These are phyloP conservation scores for Syrrhaptes paradoxus DNA, from an alignment of 2,113 vertebrate genomes.

Conservation along the genomic window DNA sequence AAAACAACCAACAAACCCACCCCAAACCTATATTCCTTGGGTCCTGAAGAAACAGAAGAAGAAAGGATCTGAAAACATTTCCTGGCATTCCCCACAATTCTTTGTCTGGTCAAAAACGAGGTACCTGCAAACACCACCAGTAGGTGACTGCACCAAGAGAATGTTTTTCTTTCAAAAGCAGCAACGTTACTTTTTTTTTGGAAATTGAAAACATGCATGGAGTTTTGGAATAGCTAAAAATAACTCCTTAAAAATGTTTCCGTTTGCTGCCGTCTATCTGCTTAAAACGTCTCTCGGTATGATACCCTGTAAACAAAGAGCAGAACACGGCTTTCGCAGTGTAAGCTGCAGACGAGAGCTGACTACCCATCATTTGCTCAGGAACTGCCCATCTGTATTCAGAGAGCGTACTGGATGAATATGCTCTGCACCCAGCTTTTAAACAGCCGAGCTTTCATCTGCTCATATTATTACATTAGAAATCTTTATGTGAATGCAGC, in stretches of 20 bases:
- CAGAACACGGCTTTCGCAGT: neutral
- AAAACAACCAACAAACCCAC: neutral
- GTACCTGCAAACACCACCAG: neutral
- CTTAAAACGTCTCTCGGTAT: neutral
- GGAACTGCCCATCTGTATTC: conserved; percentile 22
- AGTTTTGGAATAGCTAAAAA: neutral
- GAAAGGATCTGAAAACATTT: neutral
- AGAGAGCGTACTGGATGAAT: neutral
- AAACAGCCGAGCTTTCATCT: conserved; percentile 40
- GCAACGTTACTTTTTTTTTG: neutral
- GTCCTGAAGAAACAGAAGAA: neutral
- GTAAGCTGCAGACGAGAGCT: neutral
- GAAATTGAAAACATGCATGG: fast-evolving
- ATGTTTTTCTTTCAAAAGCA: neutral
- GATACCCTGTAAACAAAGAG: neutral
- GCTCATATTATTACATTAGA: conserved; percentile 26
- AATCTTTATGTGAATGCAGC: conserved; percentile 9
- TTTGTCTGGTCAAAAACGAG: neutral
- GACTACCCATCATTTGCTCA: neutral
- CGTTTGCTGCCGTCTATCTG: neutral
- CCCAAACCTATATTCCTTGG: neutral
- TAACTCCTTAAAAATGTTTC: neutral
- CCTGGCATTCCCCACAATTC: neutral
- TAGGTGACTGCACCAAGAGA: fast-evolving
- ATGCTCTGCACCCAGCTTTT: neutral